Percentiles rank a stretch among this genome's conserved stretches.
Conservation (phyloP, 2,888 invertebrate genomes). For the Anorthoa munda region DNA sequence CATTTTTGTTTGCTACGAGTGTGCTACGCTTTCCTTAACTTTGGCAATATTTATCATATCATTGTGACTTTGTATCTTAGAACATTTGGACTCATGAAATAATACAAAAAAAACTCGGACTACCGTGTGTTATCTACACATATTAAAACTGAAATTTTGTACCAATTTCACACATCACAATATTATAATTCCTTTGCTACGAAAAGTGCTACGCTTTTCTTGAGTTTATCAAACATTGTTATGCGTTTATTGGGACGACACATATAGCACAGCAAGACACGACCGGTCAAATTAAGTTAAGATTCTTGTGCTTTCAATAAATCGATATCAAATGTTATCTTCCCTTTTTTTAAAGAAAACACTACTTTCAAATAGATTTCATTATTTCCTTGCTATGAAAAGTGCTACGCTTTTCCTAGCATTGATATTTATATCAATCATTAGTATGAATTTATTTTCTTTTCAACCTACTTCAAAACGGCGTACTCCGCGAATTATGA, state of each 20-base stretch:
- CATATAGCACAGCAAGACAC: neutral
- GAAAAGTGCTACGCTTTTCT: neutral
- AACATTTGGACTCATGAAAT: no score
- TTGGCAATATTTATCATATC: no score
- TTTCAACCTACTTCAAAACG: no score
- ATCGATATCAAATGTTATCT: no score
- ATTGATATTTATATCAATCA: neutral
- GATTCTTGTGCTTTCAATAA: no score
- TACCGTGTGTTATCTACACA: neutral
- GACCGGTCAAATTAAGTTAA: no score
- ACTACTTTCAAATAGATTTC: neutral
- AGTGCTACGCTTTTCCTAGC: neutral
- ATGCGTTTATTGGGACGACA: neutral
- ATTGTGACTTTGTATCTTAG: neutral
- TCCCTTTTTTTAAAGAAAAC: neutral
- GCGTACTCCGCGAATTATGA: no score
- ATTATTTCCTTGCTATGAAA: neutral
- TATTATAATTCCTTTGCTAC: neutral
- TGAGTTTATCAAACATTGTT: neutral
- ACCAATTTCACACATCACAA: neutral
- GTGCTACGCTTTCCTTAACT: neutral
- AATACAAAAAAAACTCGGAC: neutral
- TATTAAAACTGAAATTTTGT: neutral
- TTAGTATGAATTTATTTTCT: no score
- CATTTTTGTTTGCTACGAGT: constrained; percentile 5